phyloP scores from a whole-genome alignment of 2,113 vertebrate genomes.

The Hystrix brachyura region DNA sequence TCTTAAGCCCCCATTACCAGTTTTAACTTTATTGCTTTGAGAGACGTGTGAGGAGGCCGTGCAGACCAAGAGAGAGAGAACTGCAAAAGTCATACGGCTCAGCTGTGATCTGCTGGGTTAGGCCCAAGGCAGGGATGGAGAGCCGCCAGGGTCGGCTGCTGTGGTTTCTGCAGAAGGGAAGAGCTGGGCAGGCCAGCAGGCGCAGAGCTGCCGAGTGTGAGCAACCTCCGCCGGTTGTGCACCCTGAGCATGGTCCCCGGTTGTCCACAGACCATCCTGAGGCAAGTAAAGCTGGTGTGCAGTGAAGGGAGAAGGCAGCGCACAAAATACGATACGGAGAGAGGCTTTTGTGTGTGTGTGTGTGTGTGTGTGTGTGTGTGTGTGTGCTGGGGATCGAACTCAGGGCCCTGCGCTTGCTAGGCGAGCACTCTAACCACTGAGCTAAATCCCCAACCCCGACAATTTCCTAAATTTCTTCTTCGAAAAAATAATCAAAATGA shows the following conservation, averaged over 20 bases:
- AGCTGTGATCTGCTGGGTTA: not conserved
- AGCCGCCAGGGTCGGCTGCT: fast-evolving
- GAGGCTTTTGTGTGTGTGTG: no score
- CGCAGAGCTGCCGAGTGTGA: no score
- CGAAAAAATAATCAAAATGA: not conserved
- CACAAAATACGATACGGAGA: not conserved
- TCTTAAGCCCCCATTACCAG: not conserved
- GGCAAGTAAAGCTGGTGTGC: not conserved
- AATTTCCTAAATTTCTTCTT: not conserved
- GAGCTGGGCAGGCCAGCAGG: not conserved
- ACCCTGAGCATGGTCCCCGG: fast-evolving
- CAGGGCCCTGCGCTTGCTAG: no score
- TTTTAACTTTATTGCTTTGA: not conserved
- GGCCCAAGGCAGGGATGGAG: not conserved
- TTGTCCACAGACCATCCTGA: no score
- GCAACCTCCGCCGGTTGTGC: not conserved
- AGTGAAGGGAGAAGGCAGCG: not conserved
- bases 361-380: no score
- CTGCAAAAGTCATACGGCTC: not conserved
- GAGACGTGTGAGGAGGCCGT: not conserved
- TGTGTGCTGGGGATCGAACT: no score
- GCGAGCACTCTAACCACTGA: no score
- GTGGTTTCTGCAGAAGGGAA: not conserved
- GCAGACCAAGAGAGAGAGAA: not conserved
- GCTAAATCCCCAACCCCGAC: no score